These are phyloP conservation scores for Shinisaurus crocodilurus DNA, from an alignment of 2,113 vertebrate genomes.

Conservation along the genomic window DNA sequence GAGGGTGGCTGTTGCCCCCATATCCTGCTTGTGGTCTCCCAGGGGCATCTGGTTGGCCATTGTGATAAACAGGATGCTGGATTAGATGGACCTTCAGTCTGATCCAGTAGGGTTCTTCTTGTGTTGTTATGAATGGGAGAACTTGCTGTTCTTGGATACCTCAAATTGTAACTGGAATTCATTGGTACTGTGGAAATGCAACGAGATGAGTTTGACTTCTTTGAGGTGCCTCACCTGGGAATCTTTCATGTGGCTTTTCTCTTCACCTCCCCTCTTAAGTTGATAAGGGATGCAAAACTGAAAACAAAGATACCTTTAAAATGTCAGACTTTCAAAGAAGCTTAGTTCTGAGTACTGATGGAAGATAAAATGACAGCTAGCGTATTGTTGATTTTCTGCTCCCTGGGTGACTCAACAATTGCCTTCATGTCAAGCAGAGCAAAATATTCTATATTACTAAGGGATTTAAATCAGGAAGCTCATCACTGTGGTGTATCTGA, in stretches of 20 bases:
- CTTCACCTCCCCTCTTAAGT: neutral
- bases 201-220: neutral
- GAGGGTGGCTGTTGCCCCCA: too few relatives aligned
- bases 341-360: neutral
- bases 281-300: neutral
- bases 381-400: neutral
- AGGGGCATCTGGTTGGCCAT: neutral
- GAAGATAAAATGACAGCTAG: slow-evolving; percentile 6
- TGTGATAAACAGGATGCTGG: neutral
- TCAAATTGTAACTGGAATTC: neutral
- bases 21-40: neutral
- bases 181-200: neutral
- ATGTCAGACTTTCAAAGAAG: neutral
- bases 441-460: neutral
- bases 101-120: neutral
- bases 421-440: slow-evolving; percentile 1
- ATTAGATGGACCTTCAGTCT: neutral
- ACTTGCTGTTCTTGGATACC: neutral
- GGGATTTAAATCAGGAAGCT: neutral
- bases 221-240: neutral
- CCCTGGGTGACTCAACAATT: neutral
- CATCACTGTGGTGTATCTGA: neutral
- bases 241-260: neutral
- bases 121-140: neutral
- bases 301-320: neutral